Percentiles rank a stretch among this genome's conserved stretches.
These are phyloP conservation scores for Tromatobia lineatoria DNA, from an alignment of 2,888 invertebrate genomes.

Conservation along the genomic window DNA sequence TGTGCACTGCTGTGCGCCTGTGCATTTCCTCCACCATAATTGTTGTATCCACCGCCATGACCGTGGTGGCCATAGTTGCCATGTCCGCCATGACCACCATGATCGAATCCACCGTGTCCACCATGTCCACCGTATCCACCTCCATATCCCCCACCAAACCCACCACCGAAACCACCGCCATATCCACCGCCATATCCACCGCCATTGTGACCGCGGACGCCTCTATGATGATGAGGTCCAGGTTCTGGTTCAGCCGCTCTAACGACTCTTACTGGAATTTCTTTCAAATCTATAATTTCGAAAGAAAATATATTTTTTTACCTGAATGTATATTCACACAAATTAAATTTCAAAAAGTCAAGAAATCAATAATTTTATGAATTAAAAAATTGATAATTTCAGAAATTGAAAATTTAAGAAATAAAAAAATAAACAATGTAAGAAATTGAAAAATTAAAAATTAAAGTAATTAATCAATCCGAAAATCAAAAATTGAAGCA, in stretches of 20 bases:
- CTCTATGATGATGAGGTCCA: slow-evolving; percentile 26
- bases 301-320: too few relatives aligned
- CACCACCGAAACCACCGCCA: slow-evolving; percentile 29
- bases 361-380: too few relatives aligned
- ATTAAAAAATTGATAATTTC: too few relatives aligned
- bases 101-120: slow-evolving; percentile 63
- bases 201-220: slow-evolving; percentile 25
- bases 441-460: too few relatives aligned
- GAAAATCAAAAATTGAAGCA: too few relatives aligned
- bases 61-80: slow-evolving; percentile 52
- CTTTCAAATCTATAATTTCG: slow-evolving; percentile 7
- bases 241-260: slow-evolving; percentile 68
- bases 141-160: slow-evolving; percentile 20
- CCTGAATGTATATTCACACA: too few relatives aligned
- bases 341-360: too few relatives aligned
- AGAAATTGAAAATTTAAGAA: too few relatives aligned
- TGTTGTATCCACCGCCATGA: slow-evolving; percentile 42
- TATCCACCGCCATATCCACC: slow-evolving; percentile 36
- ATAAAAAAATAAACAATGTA: too few relatives aligned
- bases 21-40: slow-evolving; percentile 9
- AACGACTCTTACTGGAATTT: slow-evolving; percentile 63
- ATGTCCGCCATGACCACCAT: slow-evolving; percentile 65
- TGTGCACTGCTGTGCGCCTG: slow-evolving; percentile 65
- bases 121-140: slow-evolving; percentile 56
- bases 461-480: too few relatives aligned